Evolutionary conservation across 2,797 vertebrate genomes (phyloP), one percentile per base, ranked within the genome.

Genomic region (Neoniphon sammara): DNA sequence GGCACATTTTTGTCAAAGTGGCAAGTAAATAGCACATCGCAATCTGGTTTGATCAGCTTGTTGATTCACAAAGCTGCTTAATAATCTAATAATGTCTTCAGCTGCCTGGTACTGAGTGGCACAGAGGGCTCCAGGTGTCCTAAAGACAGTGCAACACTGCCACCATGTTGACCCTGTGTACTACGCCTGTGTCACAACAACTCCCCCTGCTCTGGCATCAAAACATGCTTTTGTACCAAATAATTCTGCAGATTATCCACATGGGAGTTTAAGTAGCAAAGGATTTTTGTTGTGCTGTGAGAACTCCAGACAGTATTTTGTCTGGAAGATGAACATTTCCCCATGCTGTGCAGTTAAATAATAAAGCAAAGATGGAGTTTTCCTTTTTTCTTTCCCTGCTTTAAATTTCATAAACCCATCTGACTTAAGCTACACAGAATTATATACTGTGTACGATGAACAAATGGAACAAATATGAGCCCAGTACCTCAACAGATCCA

Each of bases 101-200:
- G 73, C 75, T 68, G 78, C 80, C 70, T 86, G 79, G 77, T 75
- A 83, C 80, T 54, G 80, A 85, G 75, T 78, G 83, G 78, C 84
- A 88, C 75, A 2, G 14, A 75, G 27, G 15, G 50, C 49, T 71
- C 27, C 25, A 68, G 47, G 30, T 80, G 77, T 74, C 73, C 67
- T 30, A 80, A 34, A 74, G 82, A 88, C 81, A 91, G 93, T 89
- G 88, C 92, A 93, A 93, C 87, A 93, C 88, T 93, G 93, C 91
- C 93, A 92, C 93, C 88, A 85, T 90, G 93, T 88, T 90, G 77
- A 81, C 49, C 78, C 58, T 61, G 58, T 79, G 89, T 66, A 92
- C 78, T 91, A 80, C 85, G 90, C 30, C 30, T 31, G 62, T 81
- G 79, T 65, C 71, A 78, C 74, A 82, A 72, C 74, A 77, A 56